Evolutionary conservation across 2,113 vertebrate genomes (phyloP), one percentile per base, ranked within the genome.

Genomic region (Acrocephalus arundinaceus): DNA sequence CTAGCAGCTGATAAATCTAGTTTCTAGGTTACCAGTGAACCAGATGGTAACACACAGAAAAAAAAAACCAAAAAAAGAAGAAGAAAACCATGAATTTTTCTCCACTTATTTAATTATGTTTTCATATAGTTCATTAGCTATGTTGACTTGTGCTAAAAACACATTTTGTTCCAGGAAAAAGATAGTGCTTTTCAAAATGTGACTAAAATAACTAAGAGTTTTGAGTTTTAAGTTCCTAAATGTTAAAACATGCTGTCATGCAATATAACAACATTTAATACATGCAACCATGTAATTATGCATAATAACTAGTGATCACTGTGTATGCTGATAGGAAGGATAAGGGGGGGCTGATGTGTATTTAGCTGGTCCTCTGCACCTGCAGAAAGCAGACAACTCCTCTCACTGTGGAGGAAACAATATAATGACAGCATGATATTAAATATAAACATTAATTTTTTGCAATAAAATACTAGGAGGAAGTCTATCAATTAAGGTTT

Each of bases 381-480:
- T 98, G 97, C 97, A 97, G 94, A 97, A 97, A 97, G 85, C 94
- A 97, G 96, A 90, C 94, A 95, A 89, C 90, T 97, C 62, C 94
- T 96, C 97, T 96, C 67, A 90, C 70, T 97, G 96, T 94, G 73
- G 94, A 97, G 94, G 90, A 98, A 98, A 98, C 97, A 97, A 97
- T 96, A 94, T 98, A 98, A 98, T 97, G 95, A 97, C 94, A 97
- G 92, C 80, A 90, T 82, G 91, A 82, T 93, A 96, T 96, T 96
- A 96, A 97, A 97, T 85, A 85, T 94, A 98, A 98, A 98, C 96
- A 98, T 96, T 97, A 96, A 95, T 98, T 96, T 97, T 93, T 94
- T 73, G 63, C 78, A 97, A 97, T 95, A 97, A 97, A 98, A 96
- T 96, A 92, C 87, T 94, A 94, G 79, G 90, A 97, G 97, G 87